A percentile compares a stretch with the other conserved stretches of the same genome.
These are phyloP conservation scores for Zaprionus capensis DNA, from an alignment of 1,140 invertebrate genomes.

Conservation along the genomic window DNA sequence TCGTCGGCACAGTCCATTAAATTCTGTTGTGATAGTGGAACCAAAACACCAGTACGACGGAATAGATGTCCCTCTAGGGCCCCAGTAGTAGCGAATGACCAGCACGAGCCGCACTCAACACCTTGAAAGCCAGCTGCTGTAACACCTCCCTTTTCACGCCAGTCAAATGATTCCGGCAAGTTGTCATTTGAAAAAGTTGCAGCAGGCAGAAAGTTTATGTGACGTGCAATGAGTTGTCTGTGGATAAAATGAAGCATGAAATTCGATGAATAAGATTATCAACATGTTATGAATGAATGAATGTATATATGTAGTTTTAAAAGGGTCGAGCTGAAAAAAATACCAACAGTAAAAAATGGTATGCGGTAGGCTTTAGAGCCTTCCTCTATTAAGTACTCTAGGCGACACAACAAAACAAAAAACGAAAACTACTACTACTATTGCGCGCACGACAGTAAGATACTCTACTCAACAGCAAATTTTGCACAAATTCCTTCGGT, in stretches of 20 bases:
- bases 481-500: too few relatives aligned
- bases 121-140: slow-evolving; percentile 90
- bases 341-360: too few relatives aligned
- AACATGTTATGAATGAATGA: not conserved
- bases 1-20: slow-evolving; percentile 88
- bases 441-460: too few relatives aligned
- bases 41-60: slow-evolving; percentile 88
- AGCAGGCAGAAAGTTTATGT: slow-evolving; percentile 73
- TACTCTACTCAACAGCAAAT: too few relatives aligned
- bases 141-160: slow-evolving; percentile 88
- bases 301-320: not conserved
- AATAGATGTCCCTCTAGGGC: slow-evolving; percentile 86
- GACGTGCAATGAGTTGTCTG: slow-evolving; percentile 63
- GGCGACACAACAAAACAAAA: too few relatives aligned
- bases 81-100: slow-evolving; percentile 87
- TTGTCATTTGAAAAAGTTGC: slow-evolving; percentile 41
- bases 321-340: not conserved
- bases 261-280: not conserved
- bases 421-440: too few relatives aligned
- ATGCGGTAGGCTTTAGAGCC: too few relatives aligned
- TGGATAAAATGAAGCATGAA: slow-evolving; percentile 11
- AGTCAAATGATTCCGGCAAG: slow-evolving; percentile 86
- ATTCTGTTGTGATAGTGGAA: slow-evolving; percentile 88
- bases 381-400: too few relatives aligned
- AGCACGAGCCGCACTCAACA: slow-evolving; percentile 86